phyloP scores from a whole-genome alignment of 2,888 invertebrate species.

The Ametastegia equiseti region DNA sequence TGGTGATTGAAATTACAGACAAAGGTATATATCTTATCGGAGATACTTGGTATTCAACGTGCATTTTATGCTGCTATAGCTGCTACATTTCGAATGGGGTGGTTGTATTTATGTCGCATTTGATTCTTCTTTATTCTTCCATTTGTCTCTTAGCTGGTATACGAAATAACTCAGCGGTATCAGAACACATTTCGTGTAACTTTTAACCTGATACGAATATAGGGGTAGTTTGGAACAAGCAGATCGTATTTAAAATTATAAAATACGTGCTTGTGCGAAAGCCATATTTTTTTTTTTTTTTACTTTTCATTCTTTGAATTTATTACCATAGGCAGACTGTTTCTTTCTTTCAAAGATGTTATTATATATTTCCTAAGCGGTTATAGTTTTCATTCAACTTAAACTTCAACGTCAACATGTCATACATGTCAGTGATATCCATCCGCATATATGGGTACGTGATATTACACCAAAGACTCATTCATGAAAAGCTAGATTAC shows the following conservation, averaged over 20 bases:
- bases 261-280: background rate
- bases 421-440: no score
- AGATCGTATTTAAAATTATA: background rate
- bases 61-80: background rate
- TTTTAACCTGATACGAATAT: slow-evolving; percentile 6
- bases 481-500: background rate
- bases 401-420: background rate
- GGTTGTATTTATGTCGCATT: slow-evolving; percentile 21
- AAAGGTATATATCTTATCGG: background rate
- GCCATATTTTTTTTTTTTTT: background rate
- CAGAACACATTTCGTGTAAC: background rate
- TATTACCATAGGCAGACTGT: background rate
- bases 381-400: background rate
- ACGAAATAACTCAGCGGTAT: slow-evolving; percentile 1
- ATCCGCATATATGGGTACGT: no score
- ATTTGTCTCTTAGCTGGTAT: slow-evolving; percentile 4
- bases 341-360: background rate
- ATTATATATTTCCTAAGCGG: background rate
- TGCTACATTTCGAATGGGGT: background rate
- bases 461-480: background rate
- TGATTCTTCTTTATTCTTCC: slow-evolving; percentile 10
- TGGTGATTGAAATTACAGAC: background rate
- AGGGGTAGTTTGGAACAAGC: background rate
- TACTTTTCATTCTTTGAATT: background rate
- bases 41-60: background rate